Evolutionary conservation across 1,140 invertebrate species (phyloP).

Genomic region (Dryas iulia): DNA sequence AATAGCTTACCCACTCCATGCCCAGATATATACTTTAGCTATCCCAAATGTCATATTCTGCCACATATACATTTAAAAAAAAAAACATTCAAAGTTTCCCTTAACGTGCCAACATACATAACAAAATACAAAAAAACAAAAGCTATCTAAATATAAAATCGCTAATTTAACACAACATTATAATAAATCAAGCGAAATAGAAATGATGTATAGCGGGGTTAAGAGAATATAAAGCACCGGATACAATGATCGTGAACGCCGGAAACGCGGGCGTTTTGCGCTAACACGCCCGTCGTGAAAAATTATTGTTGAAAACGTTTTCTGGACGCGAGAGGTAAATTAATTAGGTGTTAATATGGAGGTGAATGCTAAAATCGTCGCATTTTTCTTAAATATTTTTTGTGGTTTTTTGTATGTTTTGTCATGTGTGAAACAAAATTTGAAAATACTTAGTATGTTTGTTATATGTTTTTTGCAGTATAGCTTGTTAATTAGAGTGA

Average conservation of each 20-base stretch:
- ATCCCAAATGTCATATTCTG: too few species aligned
- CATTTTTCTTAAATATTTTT: too few species aligned
- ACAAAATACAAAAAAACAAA: not conserved
- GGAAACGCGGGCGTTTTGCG: not conserved
- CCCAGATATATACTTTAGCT: too few species aligned
- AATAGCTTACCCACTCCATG: too few species aligned
- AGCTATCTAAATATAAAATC: not conserved
- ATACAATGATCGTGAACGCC: not conserved
- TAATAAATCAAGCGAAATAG: constrained; percentile 2
- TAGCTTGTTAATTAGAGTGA: too few species aligned
- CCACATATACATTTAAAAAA: too few species aligned
- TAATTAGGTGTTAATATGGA: not conserved
- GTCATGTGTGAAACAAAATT: too few species aligned
- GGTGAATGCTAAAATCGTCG: too few species aligned
- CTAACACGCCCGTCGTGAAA: not conserved
- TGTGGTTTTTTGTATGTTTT: too few species aligned
- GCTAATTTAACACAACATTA: not conserved
- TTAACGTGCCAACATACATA: not conserved
- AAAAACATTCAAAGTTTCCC: too few species aligned
- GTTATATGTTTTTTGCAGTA: too few species aligned
- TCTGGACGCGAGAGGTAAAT: not conserved
- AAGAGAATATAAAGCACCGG: not conserved
- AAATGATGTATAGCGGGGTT: not conserved
- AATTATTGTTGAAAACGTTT: not conserved
- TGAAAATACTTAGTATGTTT: too few species aligned